Percentiles rank a stretch among this genome's conserved stretches.
Evolutionary conservation across 2,113 vertebrate species (phyloP).

Genomic region (Rattus norvegicus): DNA sequence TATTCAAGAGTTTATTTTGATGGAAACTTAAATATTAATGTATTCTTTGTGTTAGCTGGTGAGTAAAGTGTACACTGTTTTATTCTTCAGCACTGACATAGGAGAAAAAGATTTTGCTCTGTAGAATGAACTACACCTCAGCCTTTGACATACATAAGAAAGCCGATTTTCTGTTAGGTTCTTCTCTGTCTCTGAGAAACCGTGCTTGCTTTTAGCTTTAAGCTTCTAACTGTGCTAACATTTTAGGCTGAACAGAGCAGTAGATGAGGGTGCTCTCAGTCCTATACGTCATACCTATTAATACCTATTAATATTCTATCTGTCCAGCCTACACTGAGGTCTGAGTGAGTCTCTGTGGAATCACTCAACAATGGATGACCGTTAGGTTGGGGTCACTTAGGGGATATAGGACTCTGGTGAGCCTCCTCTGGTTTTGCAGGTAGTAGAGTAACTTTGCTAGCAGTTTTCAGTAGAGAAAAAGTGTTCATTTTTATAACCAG

Average conservation of each 20-base stretch:
- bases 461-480: conserved; percentile 25
- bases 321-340: neutral
- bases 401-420: neutral
- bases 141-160: neutral
- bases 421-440: neutral
- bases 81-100: conserved; percentile 14
- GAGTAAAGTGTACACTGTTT: neutral
- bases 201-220: conserved; percentile 41
- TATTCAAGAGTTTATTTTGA: neutral
- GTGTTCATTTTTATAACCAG: neutral
- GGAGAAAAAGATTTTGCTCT: conserved; percentile 50
- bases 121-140: conserved; percentile 29
- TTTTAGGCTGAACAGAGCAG: conserved; percentile 8
- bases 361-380: conserved; percentile 32
- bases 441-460: neutral
- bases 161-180: neutral
- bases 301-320: neutral
- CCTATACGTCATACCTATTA: neutral
- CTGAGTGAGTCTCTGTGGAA: conserved; percentile 25
- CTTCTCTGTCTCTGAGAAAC: conserved; percentile 60
- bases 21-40: conserved; percentile 11
- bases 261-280: neutral
- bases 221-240: conserved; percentile 71
- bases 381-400: neutral
- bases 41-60: neutral